A percentile compares a stretch with the other conserved stretches of the same genome.
Conservation (phyloP, 2,797 vertebrate genomes). For the Bradypodion pumilum region DNA sequence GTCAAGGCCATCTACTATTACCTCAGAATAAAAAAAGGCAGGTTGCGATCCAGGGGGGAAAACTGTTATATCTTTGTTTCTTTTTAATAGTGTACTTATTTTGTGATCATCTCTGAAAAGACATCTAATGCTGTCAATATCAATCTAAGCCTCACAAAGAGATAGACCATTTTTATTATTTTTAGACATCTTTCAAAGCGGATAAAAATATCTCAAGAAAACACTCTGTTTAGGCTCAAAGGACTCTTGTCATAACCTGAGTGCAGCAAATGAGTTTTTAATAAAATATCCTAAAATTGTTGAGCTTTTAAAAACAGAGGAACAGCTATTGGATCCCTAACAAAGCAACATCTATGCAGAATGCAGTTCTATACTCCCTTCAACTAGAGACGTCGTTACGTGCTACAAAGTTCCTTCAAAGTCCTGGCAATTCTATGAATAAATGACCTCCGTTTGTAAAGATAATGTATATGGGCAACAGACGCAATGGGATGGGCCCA, state of each 20-base stretch:
- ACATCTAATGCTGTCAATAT: neutral
- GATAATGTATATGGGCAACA: neutral
- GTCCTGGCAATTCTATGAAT: too few relatives aligned
- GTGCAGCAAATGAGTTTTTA: neutral
- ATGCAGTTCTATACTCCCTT: neutral
- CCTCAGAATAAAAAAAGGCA: neutral
- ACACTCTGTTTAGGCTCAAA: neutral
- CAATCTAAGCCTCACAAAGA: neutral
- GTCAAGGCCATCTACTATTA: constrained; percentile 9
- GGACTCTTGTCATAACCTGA: neutral
- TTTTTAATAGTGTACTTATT: neutral
- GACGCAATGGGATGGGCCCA: neutral
- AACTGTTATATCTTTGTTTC: neutral
- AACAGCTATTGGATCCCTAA: neutral
- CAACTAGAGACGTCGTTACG: too few relatives aligned
- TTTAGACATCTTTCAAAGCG: neutral
- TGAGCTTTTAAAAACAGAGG: neutral
- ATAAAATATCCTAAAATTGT: neutral
- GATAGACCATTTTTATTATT: neutral
- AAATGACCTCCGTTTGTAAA: neutral
- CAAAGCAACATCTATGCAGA: neutral
- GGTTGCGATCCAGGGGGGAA: neutral
- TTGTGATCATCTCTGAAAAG: neutral
- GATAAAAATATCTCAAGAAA: neutral
- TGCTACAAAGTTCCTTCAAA: too few relatives aligned